Base-by-base conservation (phyloP, 2,888 invertebrate species). In the Dolichomitus sp. region DNA sequence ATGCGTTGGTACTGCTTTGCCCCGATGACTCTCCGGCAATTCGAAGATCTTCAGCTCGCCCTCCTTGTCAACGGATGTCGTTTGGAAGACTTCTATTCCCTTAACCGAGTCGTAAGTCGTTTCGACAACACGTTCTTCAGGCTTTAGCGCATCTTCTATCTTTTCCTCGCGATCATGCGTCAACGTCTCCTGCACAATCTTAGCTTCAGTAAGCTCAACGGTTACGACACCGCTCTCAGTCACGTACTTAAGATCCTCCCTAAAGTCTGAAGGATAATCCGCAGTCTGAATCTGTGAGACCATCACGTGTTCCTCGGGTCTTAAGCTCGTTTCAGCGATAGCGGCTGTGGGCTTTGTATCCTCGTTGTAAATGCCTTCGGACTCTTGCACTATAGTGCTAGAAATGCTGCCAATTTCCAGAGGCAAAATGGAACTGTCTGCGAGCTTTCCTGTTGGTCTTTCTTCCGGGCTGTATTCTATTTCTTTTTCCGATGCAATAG, bases 21-120 rank as follows among this genome's bases (percentile, higher is more conserved):
- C 94, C 87, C 92, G 94, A 81, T 95, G 95, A 57, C 93, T 92
- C 86, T 95, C 95, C 3, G 95, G 95, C 72, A 94, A 88, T 83
- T 95, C 95, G 80, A 94, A 94, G n/a, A 94, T 84, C 30, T 91
- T 89, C 19, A 97, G 93, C 40, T 94, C 92, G 33, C 94, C 94
- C 94, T 97, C 97, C 84, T 95, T 95, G 93, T 97, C 97, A 45
- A 95, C 94, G 0, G 94, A 92, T 88, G 96, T 95, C 0, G 95
- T 95, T 92, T 97, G 95, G 70, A 94, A 95, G 4, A 97, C 92
- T 84, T 95, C 94, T 69, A 97, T 85, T 75, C 97, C 94, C 86
- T 95, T 94, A 87, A 96, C 95, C 1, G 96, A 95, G 85, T 95
- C 94, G 78, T 95, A 94, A 1, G 94, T 94, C 30, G 95, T 92